Base-by-base conservation (phyloP, 2,888 invertebrate genomes). In the Harpalus rubripes region DNA sequence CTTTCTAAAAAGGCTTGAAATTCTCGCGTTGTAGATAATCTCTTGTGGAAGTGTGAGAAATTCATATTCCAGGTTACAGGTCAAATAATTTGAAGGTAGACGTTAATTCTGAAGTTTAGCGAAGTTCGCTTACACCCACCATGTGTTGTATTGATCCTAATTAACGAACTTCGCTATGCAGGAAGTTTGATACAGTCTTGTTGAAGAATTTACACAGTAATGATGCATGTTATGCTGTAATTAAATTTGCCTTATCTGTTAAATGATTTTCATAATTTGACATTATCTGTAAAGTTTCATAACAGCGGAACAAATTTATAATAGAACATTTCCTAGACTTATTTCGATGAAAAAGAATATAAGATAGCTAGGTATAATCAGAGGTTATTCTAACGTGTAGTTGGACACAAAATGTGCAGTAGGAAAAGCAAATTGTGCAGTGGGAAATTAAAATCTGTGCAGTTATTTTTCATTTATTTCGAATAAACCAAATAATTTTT, bases 81-180 rank as follows among this genome's bases (percentile, higher is more conserved):
- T 68, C 15, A 68, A 68, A 39, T 39, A 68, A 32, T 68, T 68
- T 39, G 39, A 68, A 68, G 68, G 22, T 32, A 39, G 32, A 39
- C 26, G 32, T 68, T 68, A 68, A 68, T 39, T 39, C 32, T 39
- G 39, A 68, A 68, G 68, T 68, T 68, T 68, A 6, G 12, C 68
- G 32, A 68, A 68, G 68, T 68, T 68, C 12, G 22, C 22, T 18
- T 12, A 39, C n/a, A 39, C 68, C 32, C 68, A n/a, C 26, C 65
- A 39, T 68, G 68, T 68, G 68, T 68, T 39, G 68, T 68, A 68
- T 68, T 68, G 68, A 68, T 68, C 68, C 68, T 68, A 68, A 74
- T 74, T 74, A 74, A 41, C 44, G 8, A 74, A 74, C n/a, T 74
- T 74, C 18, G 44, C 15, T 74, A 74, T 44, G 41, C 44, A 44